Evolutionary conservation across 2,888 invertebrate species (phyloP), one percentile per base, ranked within the genome.

Genomic region (Mythimna impura): DNA sequence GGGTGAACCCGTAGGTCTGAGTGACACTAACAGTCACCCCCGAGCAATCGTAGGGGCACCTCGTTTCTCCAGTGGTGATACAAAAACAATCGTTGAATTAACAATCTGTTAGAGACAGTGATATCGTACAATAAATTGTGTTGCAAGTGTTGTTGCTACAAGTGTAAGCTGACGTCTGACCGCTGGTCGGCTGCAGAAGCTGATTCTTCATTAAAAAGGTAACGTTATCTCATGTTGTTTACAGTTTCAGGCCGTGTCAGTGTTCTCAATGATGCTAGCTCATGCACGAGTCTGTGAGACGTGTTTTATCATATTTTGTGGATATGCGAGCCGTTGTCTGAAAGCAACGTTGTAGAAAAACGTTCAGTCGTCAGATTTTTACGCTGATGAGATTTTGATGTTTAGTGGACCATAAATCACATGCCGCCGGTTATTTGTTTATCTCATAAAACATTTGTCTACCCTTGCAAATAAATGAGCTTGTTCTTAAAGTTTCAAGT

Each of bases 11-110:
- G 92, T 90, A 89, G 93, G 88, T 94, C 92, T 91, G 91, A 93
- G 92, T 94, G 94, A 94, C 94, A 94, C 92, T 89, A 95, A 94
- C 95, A 96, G 96, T 96, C 93, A 95, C 95, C 95, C 96, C 93
- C 88, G 91, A 93, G 93, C 91, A 78, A 90, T 89, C 89, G 90
- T 79, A 92, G 92, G 93, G 93, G 85, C 84, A 85, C 87, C 93
- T 90, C 91, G 95, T 89, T 91, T 89, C 85, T 82, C 83, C 78
- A 76, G 82, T 83, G 80, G 80, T 86, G 83, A 82, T 84, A 93
- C 86, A 92, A 93, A 91, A 95, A 95, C 94, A 94, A 94, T 91
- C 91, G 90, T 86, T 92, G 83, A 78, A 88, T 84, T 70, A 89
- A 88, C 86, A 81, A 85, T 88, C 82, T 88, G 76, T 88, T 78